Base-by-base conservation (phyloP, 1,140 invertebrate species). In the Drosophila orena region DNA sequence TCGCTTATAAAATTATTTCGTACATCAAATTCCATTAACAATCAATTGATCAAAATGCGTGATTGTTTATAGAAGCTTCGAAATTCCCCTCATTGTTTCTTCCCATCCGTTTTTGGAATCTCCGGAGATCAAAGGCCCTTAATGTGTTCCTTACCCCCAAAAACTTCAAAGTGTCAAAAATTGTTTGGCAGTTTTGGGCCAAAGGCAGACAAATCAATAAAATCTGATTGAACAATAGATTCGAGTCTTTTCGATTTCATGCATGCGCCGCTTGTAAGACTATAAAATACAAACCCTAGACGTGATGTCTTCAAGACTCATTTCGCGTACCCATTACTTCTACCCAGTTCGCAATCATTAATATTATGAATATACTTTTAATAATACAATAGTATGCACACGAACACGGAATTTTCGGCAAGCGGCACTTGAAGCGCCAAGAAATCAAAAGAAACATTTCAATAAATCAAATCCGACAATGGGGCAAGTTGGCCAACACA, bases 391-490 rank as follows among this genome's bases (percentile, higher is more conserved):
- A 1, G 17, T 54, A 74, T 66, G 43, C 68, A 52, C 22, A 46
- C 42, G 34, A 37, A 40, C 17, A 55, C 24, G 24, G 35, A 52
- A 14, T 42, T 71, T 20, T 66, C 76, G 77, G 22, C 70, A 27
- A 49, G 38, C 38, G 20, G 30, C 37, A 59, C 81, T 85, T 86
- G 65, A 79, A 56, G 71, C 62, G 79, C 81, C 71, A 77, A 37
- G 27, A 47, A 83, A 79, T 65, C 54, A 69, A 76, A 76, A 53
- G 79, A 72, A 79, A 78, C 69, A 81, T 81, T 78, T 85, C 59
- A 81, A 88, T 85, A 86, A 86, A 75, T 78, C 81, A 78, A 59
- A 60, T 17, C 20, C 46, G 50, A 72, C 76, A 84, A 83, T 76
- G 40, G 54, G 34, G 35, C 47, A 52, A 64, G 44, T 70, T 50